Conservation (phyloP, 92 coral and sea anemone genomes). For the Palythoa grandiflora region DNA sequence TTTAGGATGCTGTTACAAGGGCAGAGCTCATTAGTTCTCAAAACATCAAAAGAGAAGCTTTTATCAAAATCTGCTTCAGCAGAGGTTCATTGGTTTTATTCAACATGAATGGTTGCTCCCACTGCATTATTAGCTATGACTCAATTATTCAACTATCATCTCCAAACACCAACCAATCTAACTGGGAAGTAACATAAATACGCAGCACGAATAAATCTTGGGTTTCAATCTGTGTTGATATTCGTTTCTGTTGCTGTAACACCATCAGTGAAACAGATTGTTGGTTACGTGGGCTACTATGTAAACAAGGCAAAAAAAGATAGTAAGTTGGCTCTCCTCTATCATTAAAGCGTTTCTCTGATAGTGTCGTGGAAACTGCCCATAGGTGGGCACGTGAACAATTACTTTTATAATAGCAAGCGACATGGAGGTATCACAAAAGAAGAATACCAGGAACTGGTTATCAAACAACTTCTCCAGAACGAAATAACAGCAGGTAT, state of each 20-base stretch:
- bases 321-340: conserved; percentile 47
- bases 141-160: not conserved
- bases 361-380: conserved; percentile 56
- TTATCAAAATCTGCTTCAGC: too few species aligned
- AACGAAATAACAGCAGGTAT: too few species aligned
- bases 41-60: too few species aligned
- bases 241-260: conserved; percentile 53
- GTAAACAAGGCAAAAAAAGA: conserved; percentile 53
- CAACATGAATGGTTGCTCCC: too few species aligned
- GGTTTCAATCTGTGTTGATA: conserved; percentile 45
- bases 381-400: conserved; percentile 53
- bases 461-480: too few species aligned
- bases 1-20: too few species aligned
- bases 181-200: conserved; percentile 39
- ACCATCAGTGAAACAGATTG: conserved; percentile 54
- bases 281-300: conserved; percentile 39
- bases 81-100: not conserved
- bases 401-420: conserved; percentile 47
- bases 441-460: too few species aligned
- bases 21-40: too few species aligned
- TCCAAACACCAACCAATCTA: conserved; percentile 36
- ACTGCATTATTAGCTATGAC: not conserved
- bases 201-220: too few species aligned
- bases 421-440: too few species aligned
- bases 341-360: conserved; percentile 28